Evolutionary conservation across 1,140 invertebrate species (phyloP).

Genomic region (Drosophila busckii): DNA sequence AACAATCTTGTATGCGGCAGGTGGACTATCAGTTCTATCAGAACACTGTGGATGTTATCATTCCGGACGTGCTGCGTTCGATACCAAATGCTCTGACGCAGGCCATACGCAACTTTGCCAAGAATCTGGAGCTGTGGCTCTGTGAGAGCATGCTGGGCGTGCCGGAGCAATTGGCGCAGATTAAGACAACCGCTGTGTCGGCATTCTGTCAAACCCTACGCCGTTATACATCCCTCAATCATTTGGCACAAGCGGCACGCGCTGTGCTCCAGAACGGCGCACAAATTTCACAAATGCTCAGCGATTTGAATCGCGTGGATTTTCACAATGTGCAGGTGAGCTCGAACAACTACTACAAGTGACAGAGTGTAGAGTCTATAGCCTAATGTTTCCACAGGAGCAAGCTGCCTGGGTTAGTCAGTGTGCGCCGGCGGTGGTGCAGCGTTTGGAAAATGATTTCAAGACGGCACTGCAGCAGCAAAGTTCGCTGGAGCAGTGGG

Average conservation of each 20-base stretch:
- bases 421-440: constrained; percentile 92
- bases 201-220: constrained; percentile 96
- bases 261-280: constrained; percentile 97
- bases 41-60: constrained; percentile 95
- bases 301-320: constrained; percentile 97
- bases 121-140: constrained; percentile 92
- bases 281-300: constrained; percentile 98
- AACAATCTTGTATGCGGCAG: constrained; percentile 16
- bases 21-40: constrained; percentile 98
- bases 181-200: constrained; percentile 91
- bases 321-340: constrained; percentile 96
- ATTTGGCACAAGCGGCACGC: constrained; percentile 95
- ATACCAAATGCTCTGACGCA: constrained; percentile 97
- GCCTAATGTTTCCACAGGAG: constrained; percentile 59
- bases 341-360: no score
- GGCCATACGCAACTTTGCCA: constrained; percentile 95
- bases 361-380: no score
- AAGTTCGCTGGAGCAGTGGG: constrained; percentile 97
- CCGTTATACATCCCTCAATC: constrained; percentile 98
- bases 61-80: constrained; percentile 96
- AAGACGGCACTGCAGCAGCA: constrained; percentile 95
- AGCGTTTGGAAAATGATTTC: constrained; percentile 94
- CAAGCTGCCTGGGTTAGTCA: constrained; percentile 98
- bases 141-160: constrained; percentile 92
- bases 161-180: constrained; percentile 89